These are phyloP conservation scores for Pachyrhynchus sulphureomaculatus DNA, from an alignment of 1,140 invertebrate genomes.

Conservation along the genomic window DNA sequence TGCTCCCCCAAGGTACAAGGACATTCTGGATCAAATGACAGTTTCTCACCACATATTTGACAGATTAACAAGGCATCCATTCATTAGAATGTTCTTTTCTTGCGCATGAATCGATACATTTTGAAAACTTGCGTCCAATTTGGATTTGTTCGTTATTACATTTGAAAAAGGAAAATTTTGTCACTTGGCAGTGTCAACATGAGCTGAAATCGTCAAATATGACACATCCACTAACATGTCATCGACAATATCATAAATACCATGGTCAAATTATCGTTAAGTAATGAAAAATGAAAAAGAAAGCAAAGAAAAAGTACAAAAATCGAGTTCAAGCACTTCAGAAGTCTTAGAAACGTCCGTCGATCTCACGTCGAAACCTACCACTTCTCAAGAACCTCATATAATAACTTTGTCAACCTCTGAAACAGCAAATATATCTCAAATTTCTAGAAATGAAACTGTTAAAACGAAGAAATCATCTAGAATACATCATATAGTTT, in stretches of 20 bases:
- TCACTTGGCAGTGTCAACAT: background rate
- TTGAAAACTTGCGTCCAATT: background rate
- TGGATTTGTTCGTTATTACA: background rate
- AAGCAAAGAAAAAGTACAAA: conserved; percentile 1
- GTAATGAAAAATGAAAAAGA: conserved; percentile 5
- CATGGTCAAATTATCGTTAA: background rate
- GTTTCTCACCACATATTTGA: conserved; percentile 39
- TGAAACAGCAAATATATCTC: no score
- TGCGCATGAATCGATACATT: conserved; percentile 1
- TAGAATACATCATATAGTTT: no score
- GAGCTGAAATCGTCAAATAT: background rate
- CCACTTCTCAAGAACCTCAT: no score
- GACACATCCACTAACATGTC: no score
- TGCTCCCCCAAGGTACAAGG: conserved; percentile 34
- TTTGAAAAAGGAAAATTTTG: conserved; percentile 5
- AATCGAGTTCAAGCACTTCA: background rate
- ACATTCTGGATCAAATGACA: conserved; percentile 34
- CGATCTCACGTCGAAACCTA: background rate
- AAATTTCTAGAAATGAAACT: no score
- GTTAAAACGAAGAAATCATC: no score
- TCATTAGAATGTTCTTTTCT: conserved; percentile 10
- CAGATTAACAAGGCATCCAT: conserved; percentile 30
- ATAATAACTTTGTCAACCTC: no score
- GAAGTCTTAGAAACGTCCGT: background rate
- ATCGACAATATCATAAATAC: no score